A percentile compares a stretch with the other conserved stretches of the same genome.
phyloP scores from a whole-genome alignment of 2,797 vertebrate genomes.

The Ptychobarbus kaznakovi region DNA sequence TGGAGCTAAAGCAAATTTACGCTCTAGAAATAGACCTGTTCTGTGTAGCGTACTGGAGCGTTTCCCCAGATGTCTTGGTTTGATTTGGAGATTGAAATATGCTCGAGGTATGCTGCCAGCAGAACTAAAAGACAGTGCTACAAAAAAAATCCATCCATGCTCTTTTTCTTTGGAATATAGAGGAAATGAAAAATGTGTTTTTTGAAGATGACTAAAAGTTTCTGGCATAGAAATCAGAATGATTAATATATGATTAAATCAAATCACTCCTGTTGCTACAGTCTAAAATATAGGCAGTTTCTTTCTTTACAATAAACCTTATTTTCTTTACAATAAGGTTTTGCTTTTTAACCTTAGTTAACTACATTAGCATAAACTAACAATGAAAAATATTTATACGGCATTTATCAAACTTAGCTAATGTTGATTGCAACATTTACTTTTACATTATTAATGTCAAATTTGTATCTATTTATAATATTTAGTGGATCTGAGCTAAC shows the following conservation, averaged over 20 bases:
- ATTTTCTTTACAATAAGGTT: background rate
- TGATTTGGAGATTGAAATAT: constrained; percentile 64
- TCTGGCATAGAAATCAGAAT: background rate
- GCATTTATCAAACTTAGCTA: background rate
- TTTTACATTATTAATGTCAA: background rate
- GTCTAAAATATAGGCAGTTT: background rate
- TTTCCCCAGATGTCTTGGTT: constrained; percentile 60
- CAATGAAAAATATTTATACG: too few species aligned
- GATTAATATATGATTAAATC: background rate
- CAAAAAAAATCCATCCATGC: constrained; percentile 61
- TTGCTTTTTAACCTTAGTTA: background rate
- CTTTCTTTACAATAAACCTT: background rate
- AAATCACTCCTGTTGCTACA: background rate
- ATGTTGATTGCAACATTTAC: background rate
- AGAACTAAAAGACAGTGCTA: constrained; percentile 63
- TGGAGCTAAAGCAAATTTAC: constrained; percentile 53
- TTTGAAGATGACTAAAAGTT: background rate
- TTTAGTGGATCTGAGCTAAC: background rate
- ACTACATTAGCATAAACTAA: background rate
- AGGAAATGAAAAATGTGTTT: background rate
- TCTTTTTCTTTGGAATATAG: constrained; percentile 21
- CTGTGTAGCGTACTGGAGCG: constrained; percentile 46
- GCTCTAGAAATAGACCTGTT: constrained; percentile 57
- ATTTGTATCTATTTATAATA: background rate
- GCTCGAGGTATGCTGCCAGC: constrained; percentile 63